phyloP scores from a whole-genome alignment of 2,888 invertebrate species.

The Ennomos quercinarius region DNA sequence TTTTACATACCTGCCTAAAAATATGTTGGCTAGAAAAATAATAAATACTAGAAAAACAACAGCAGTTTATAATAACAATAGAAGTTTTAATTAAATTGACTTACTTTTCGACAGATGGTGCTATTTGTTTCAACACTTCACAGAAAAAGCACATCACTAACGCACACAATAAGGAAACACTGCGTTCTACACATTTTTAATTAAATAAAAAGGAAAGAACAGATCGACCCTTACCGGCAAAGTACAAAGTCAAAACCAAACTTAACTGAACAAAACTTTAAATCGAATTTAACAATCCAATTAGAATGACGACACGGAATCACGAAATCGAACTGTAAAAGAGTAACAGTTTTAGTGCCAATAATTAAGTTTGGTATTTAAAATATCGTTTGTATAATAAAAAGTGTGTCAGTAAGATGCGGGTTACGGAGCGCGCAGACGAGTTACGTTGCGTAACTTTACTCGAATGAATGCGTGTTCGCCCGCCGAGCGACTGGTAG shows the following conservation, averaged over 20 bases:
- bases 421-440: slow-evolving; percentile 58
- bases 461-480: slow-evolving; percentile 61
- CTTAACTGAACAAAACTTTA: slow-evolving; percentile 17
- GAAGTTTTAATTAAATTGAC: slow-evolving; percentile 36
- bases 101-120: slow-evolving; percentile 85
- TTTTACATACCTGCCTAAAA: no score
- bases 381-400: slow-evolving; percentile 37
- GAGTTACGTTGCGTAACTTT: slow-evolving; percentile 51
- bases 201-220: slow-evolving; percentile 45
- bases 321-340: slow-evolving; percentile 31
- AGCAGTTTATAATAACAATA: neutral
- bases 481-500: slow-evolving; percentile 60
- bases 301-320: slow-evolving; percentile 21
- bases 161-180: slow-evolving; percentile 56
- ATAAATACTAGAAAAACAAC: no score
- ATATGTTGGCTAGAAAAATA: no score
- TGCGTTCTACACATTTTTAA: slow-evolving; percentile 61
- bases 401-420: slow-evolving; percentile 76
- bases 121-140: slow-evolving; percentile 64
- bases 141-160: slow-evolving; percentile 71
- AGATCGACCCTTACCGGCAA: slow-evolving; percentile 35
- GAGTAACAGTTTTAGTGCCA: slow-evolving; percentile 28
- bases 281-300: slow-evolving; percentile 9
- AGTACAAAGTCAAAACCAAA: slow-evolving; percentile 32
- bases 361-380: slow-evolving; percentile 37